phyloP scores from a whole-genome alignment of 2,888 invertebrate genomes.

The Trilocha varians region DNA sequence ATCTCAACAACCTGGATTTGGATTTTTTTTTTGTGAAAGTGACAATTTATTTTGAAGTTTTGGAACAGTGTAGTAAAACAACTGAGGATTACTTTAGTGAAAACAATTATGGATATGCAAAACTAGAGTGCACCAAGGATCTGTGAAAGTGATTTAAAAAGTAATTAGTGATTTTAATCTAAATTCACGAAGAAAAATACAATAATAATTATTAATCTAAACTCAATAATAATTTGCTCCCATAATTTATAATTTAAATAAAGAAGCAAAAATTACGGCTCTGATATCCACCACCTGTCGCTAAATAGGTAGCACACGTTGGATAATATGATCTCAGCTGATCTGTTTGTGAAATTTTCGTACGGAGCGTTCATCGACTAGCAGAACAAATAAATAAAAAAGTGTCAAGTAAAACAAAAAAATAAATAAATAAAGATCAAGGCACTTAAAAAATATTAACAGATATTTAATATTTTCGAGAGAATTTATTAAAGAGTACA shows the following conservation, averaged over 20 bases:
- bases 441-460: too few species aligned
- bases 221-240: conserved; percentile 3
- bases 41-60: conserved; percentile 48
- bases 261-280: conserved; percentile 24
- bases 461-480: too few species aligned
- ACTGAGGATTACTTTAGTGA: conserved; percentile 59
- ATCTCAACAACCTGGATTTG: conserved; percentile 57
- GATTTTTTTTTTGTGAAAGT: conserved; percentile 57
- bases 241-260: background rate
- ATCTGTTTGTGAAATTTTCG: conserved; percentile 34
- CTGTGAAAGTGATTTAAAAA: conserved; percentile 40
- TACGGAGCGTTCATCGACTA: conserved; percentile 38
- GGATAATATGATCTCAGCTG: conserved; percentile 44
- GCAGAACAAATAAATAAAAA: background rate
- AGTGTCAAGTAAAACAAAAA: background rate
- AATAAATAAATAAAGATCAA: too few species aligned
- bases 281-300: conserved; percentile 33
- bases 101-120: conserved; percentile 48
- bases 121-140: conserved; percentile 35
- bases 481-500: too few species aligned
- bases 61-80: conserved; percentile 59
- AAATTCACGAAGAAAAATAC: background rate
- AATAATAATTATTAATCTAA: background rate
- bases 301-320: conserved; percentile 30
- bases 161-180: conserved; percentile 35